phyloP scores from a whole-genome alignment of 2,113 vertebrate genomes.

The Ochotona princeps region DNA sequence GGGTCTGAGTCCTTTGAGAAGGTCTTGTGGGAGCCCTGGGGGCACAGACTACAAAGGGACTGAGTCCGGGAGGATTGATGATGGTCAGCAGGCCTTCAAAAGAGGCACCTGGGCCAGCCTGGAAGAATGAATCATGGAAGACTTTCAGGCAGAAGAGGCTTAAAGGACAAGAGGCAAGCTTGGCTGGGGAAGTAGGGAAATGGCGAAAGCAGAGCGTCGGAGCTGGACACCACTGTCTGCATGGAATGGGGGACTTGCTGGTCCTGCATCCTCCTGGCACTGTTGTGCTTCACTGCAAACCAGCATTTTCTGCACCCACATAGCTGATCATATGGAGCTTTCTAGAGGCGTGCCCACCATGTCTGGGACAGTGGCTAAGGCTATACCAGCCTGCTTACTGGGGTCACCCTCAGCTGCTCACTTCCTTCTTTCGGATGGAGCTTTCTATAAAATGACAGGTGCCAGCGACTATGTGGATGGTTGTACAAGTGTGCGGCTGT shows the following conservation, averaged over 20 bases:
- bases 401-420: neutral
- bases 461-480: neutral
- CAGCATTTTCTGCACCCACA: neutral
- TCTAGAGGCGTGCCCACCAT: constrained; percentile 40
- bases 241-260: neutral
- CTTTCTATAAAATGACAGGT: neutral
- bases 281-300: neutral
- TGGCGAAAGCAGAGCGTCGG: neutral
- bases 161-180: neutral
- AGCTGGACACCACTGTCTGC: neutral
- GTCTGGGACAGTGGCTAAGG: neutral
- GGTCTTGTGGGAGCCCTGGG: neutral
- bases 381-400: neutral
- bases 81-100: neutral
- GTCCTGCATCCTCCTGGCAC: neutral
- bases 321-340: neutral
- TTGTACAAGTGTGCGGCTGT: neutral
- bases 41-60: neutral
- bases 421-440: constrained; percentile 16
- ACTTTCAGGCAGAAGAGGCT: neutral
- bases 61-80: neutral
- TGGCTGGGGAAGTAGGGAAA: neutral
- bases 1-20: neutral
- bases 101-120: neutral
- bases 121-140: neutral